Percentiles rank a stretch among this genome's conserved stretches.
These are phyloP conservation scores for Cygnus buccinator DNA, from an alignment of 2,113 vertebrate species.

Conservation along the genomic window DNA sequence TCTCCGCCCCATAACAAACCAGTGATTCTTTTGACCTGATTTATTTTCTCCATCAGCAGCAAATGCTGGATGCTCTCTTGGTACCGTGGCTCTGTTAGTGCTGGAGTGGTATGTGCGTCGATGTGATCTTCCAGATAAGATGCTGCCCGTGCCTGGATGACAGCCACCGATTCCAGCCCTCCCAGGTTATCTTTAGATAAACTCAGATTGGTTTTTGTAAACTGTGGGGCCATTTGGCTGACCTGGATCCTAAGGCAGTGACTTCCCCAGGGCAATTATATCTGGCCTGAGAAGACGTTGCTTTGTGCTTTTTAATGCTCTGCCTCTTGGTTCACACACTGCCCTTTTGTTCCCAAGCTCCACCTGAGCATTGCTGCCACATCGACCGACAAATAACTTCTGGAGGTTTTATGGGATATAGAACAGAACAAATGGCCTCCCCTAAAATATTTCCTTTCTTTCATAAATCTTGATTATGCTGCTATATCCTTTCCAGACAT, in stretches of 20 bases:
- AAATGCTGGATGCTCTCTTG: not conserved
- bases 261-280: not conserved
- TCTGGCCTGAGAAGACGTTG: not conserved
- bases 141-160: rapidly evolving
- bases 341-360: not conserved
- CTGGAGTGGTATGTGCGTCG: rapidly evolving
- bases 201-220: rapidly evolving
- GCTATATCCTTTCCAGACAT: not conserved
- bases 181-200: not conserved
- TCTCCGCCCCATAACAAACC: not conserved
- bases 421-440: not conserved
- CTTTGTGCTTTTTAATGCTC: not conserved
- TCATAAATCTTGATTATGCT: not conserved
- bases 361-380: not conserved
- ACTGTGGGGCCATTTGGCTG: not conserved
- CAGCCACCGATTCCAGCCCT: not conserved
- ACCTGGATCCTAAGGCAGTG: rapidly evolving
- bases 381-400: not conserved
- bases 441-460: not conserved
- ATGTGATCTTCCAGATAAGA: not conserved
- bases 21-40: rapidly evolving
- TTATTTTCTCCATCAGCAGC: not conserved
- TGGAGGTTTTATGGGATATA: not conserved
- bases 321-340: not conserved
- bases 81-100: rapidly evolving